These are phyloP conservation scores for Nasonovia ribisnigri DNA, from an alignment of 2,888 invertebrate species.

Conservation along the genomic window DNA sequence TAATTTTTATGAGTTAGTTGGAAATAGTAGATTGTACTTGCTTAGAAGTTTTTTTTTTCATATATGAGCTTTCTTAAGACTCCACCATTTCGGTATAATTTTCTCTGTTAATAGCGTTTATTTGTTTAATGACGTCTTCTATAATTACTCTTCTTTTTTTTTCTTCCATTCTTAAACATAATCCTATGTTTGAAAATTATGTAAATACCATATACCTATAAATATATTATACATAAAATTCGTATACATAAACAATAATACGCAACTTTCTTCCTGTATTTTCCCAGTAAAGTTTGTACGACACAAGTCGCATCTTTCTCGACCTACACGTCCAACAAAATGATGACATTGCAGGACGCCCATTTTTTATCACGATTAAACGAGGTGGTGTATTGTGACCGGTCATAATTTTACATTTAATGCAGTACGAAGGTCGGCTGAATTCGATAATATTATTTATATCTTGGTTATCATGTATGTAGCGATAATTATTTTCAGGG, in stretches of 20 bases:
- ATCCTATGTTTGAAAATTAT: background rate
- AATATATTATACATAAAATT: background rate
- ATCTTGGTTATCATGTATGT: background rate
- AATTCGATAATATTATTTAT: background rate
- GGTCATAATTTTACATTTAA: slow-evolving; percentile 48
- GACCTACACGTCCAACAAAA: slow-evolving; percentile 59
- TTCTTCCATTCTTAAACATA: background rate
- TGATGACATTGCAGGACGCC: slow-evolving; percentile 47
- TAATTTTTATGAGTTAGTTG: background rate
- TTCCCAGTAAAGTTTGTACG: background rate
- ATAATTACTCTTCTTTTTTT: background rate
- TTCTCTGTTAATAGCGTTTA: background rate
- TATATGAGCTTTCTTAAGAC: background rate
- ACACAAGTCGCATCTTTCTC: slow-evolving; percentile 29
- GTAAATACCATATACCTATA: background rate
- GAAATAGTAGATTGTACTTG: background rate
- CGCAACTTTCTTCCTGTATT: slow-evolving; percentile 18
- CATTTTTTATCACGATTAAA: slow-evolving; percentile 41
- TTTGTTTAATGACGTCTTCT: background rate
- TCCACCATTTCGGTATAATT: background rate
- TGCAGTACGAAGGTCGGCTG: slow-evolving; percentile 38
- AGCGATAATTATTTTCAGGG: background rate
- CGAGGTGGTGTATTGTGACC: slow-evolving; percentile 44
- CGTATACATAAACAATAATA: background rate
- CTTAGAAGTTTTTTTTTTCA: background rate